phyloP scores from a whole-genome alignment of 2,797 vertebrate genomes.

The Microctenopoma lineatum region DNA sequence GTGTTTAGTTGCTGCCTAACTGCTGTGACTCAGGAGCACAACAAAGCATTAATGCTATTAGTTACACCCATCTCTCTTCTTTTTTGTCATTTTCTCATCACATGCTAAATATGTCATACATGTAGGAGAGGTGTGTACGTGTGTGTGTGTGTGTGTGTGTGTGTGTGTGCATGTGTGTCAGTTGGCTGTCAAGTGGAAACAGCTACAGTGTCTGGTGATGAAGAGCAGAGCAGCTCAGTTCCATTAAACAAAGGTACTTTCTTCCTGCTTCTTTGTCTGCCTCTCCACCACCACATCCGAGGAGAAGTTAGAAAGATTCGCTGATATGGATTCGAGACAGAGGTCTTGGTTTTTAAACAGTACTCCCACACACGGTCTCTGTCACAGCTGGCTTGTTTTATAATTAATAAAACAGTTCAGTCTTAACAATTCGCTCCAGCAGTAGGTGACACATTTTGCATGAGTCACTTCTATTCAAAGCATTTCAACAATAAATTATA shows the following conservation, averaged over 20 bases:
- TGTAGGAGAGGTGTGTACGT: slow-evolving; percentile 4
- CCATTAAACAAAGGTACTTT: slow-evolving; percentile 54
- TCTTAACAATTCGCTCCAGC: neutral
- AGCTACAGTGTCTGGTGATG: slow-evolving; percentile 43
- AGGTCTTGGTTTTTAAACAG: no score
- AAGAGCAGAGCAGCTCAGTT: slow-evolving; percentile 55
- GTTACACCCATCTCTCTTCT: neutral
- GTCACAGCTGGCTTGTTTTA: no score
- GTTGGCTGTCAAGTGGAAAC: slow-evolving; percentile 33
- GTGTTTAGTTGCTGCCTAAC: neutral
- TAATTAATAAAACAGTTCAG: no score
- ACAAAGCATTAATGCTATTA: neutral
- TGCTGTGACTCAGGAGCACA: neutral
- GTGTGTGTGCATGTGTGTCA: slow-evolving; percentile 52
- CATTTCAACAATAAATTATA: neutral
- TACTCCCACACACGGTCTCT: neutral
- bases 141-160: slow-evolving; percentile 28
- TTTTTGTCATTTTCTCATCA: neutral
- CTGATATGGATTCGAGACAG: no score
- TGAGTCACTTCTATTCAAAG: neutral
- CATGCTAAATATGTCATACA: slow-evolving; percentile 22
- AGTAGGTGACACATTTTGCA: neutral
- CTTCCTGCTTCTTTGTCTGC: slow-evolving; percentile 8
- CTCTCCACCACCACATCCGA: no score
- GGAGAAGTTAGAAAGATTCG: no score